Base-by-base conservation (phyloP, 1,140 invertebrate species). In the Brachionus sp. region DNA sequence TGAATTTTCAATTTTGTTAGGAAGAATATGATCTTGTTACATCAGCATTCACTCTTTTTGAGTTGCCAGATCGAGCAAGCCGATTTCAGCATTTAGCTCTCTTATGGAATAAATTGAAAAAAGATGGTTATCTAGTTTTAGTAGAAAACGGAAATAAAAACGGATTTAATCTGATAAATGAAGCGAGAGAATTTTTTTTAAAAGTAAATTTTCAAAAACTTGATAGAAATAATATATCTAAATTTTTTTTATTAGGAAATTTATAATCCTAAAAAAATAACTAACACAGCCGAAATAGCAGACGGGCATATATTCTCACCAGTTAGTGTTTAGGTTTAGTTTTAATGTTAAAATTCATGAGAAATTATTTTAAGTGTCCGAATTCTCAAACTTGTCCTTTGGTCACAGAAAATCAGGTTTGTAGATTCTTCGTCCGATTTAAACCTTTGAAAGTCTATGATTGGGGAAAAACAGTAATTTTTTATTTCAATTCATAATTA, bases 11-110 rank as follows among this genome's bases (percentile, higher is more conserved):
- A 16, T 50, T 23, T 44, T 23, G n/a, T 37, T 16, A 78, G 75
- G 77, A 80, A 80, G 37, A 57, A 29, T 80, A 42, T 66, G 77
- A 80, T 13, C 29, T 80, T 23, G 77, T 80, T 1, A 80, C 77
- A 16, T 57, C 35, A 10, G 16, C 50, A 10, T 80, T 80, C 29
- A 66, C 19, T 37, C 50, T 80, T 25, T 80, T 80, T 29, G 77
- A 80, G 25, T 62, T 80, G 6, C 33, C 50, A 33, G 16, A 80
- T 16, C 50, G 77, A 37, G 50, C 50, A 9, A 25, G 46, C 39
- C 13, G 77, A 39, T 66, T 62, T 66, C 25, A 80, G 42, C 16
- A 66, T 12, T 66, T 80, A 37, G 7, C 12, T 66, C 25, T 23
- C 2, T 62, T 80, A 12, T 80, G 77, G 77, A 23, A 57, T 3